Evolutionary conservation across 2,888 invertebrate genomes (phyloP), one percentile per base, ranked within the genome.

Genomic region (Ectobius pallidus): DNA sequence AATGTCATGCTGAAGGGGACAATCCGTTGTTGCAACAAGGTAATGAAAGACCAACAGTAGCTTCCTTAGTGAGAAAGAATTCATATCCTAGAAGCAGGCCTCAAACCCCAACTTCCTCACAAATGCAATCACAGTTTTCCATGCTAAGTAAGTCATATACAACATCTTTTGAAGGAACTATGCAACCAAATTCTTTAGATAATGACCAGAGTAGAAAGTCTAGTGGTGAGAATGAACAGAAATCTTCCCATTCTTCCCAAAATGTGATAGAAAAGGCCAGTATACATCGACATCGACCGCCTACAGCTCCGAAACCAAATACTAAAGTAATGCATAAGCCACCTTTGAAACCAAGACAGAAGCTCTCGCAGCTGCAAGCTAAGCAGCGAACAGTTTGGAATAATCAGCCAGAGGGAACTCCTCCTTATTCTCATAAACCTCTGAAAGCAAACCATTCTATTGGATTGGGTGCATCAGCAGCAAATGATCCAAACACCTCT

Each of bases 301-400:
- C 74, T 1, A 75, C 71, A 7, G 74, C 74, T 9, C 73, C 74
- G 3, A 75, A 75, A 49, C 74, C 74, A n/a, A 58, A 32, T 32
- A 72, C 72, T 16, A 69, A 72, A 46, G 61, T 75, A 2, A 74
- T 68, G 2, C 74, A 75, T 55, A 75, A 75, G 49, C 75, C 75
- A 16, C 75, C 75, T 9, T 67, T 68, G 22, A 75, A 75, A 69
- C 75, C 75, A 4, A 27, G 71, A 22, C 71, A 75, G 67, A 75
- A 75, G 52, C 49, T 42, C 14, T 71, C 55, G 9, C 58, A 70
- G 20, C 42, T 7, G 9, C 55, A 52, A 27, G 14, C 20, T 9
- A 44, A 70, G n/a, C 46, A 70, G 20, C 20, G 39, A 32, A 6
- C 34, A 6, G 22, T 18, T 42, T 46, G 67, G 42, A 52, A 14